Evolutionary conservation across 2,888 invertebrate genomes (phyloP).

Genomic region (Xestia c-nigrum): DNA sequence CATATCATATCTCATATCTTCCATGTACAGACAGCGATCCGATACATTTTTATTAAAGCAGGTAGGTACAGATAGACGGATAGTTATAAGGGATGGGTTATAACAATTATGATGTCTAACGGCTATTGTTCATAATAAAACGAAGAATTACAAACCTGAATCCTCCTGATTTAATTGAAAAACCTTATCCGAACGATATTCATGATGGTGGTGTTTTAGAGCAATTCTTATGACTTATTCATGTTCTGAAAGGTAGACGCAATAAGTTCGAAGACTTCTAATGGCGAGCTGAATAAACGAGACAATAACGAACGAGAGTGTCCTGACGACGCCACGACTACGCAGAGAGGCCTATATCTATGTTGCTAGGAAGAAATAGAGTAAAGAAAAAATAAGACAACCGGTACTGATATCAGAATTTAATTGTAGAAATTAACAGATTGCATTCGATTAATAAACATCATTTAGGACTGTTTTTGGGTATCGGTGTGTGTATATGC

Average conservation of each 20-base stretch:
- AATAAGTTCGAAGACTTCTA: constrained; percentile 83
- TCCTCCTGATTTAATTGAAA: constrained; percentile 32
- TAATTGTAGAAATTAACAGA: background rate
- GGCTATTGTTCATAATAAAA: constrained; percentile 6
- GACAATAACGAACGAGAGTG: constrained; percentile 80
- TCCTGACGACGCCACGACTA: constrained; percentile 40
- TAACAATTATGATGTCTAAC: background rate
- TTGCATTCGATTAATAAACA: background rate
- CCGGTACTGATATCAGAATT: background rate
- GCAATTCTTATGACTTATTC: constrained; percentile 89
- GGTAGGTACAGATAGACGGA: too few relatives aligned
- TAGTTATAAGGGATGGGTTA: background rate
- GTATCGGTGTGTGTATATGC: constrained; percentile 83
- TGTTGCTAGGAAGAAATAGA: constrained; percentile 5
- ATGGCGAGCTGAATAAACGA: constrained; percentile 82
- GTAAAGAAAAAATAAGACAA: constrained; percentile 2
- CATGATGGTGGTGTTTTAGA: constrained; percentile 77
- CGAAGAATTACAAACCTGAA: constrained; percentile 16
- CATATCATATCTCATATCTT: too few relatives aligned
- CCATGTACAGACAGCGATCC: too few relatives aligned
- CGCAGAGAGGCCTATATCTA: constrained; percentile 15
- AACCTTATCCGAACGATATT: constrained; percentile 61
- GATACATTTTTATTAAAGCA: too few relatives aligned
- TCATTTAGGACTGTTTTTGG: constrained; percentile 54
- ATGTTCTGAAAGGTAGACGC: constrained; percentile 83